Conservation (phyloP, 2,888 invertebrate species). For the Crossocerus cetratus region DNA sequence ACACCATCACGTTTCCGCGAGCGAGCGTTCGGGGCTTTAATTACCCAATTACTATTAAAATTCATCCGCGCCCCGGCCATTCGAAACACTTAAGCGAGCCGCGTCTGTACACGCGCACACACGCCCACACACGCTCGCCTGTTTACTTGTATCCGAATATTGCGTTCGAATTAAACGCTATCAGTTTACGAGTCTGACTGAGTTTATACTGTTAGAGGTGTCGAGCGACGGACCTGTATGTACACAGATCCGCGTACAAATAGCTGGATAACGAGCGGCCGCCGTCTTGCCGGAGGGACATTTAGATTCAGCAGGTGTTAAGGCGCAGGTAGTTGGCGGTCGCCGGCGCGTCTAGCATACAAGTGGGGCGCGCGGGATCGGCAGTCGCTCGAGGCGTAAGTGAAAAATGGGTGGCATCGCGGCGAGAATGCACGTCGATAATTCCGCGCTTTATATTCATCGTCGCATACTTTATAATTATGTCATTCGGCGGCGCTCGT, state of each 20-base stretch:
- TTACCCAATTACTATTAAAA: slow-evolving; percentile 3
- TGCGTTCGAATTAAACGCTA: neutral
- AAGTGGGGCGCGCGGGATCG: too few species aligned
- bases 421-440: neutral
- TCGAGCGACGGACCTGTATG: neutral
- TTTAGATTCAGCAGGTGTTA: too few species aligned
- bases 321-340: too few species aligned
- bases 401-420: neutral
- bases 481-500: neutral
- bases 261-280: too few species aligned
- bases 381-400: neutral
- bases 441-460: slow-evolving; percentile 18
- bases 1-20: too few species aligned
- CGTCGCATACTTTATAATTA: slow-evolving; percentile 35
- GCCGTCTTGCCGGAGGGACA: too few species aligned
- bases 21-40: neutral
- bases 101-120: too few species aligned
- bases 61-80: neutral
- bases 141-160: neutral
- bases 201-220: neutral
- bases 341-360: too few species aligned
- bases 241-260: neutral
- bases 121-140: too few species aligned
- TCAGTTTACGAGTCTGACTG: neutral
- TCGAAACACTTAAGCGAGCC: neutral